Evolutionary conservation across 2,113 vertebrate genomes (phyloP).

Genomic region (Larimichthys crocea): DNA sequence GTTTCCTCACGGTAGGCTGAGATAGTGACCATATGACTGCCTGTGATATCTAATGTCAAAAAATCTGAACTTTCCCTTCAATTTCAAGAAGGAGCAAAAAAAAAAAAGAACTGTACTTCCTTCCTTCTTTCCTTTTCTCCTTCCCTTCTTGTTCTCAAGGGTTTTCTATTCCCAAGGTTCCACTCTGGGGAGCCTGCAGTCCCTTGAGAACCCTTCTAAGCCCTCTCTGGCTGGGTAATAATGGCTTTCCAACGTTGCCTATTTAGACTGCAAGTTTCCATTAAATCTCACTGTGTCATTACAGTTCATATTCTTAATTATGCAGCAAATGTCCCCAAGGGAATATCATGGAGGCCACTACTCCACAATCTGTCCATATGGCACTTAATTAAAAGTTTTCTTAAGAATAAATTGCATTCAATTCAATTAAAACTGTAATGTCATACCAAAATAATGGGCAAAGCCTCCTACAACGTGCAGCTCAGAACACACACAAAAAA

Average conservation of each 20-base stretch:
- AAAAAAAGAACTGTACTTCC: not conserved
- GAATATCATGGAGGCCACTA: slow-evolving; percentile 85
- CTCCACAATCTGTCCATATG: slow-evolving; percentile 87
- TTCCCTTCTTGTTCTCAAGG: slow-evolving; percentile 38
- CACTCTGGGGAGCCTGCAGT: slow-evolving; percentile 62
- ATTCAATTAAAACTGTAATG: slow-evolving; percentile 90
- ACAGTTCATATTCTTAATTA: slow-evolving; percentile 90
- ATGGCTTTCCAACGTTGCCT: slow-evolving; percentile 80
- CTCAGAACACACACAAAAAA: slow-evolving; percentile 73
- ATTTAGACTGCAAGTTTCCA: slow-evolving; percentile 86
- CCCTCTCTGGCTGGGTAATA: slow-evolving; percentile 76
- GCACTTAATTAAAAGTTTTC: slow-evolving; percentile 91
- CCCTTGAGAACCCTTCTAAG: slow-evolving; percentile 75
- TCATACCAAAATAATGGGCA: slow-evolving; percentile 87
- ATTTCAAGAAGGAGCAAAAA: not conserved
- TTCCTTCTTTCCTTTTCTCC: slow-evolving; percentile 31
- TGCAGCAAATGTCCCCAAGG: slow-evolving; percentile 86
- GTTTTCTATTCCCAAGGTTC: slow-evolving; percentile 67
- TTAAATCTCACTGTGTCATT: slow-evolving; percentile 87
- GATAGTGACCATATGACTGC: slow-evolving; percentile 1
- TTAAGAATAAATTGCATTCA: slow-evolving; percentile 89
- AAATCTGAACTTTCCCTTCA: not conserved
- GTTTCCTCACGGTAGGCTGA: not conserved
- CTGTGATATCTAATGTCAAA: not conserved
- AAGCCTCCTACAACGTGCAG: slow-evolving; percentile 79